A percentile compares a stretch with the other conserved stretches of the same genome.
Evolutionary conservation across 2,113 vertebrate species (phyloP).

Genomic region (Paradisaea rubra): DNA sequence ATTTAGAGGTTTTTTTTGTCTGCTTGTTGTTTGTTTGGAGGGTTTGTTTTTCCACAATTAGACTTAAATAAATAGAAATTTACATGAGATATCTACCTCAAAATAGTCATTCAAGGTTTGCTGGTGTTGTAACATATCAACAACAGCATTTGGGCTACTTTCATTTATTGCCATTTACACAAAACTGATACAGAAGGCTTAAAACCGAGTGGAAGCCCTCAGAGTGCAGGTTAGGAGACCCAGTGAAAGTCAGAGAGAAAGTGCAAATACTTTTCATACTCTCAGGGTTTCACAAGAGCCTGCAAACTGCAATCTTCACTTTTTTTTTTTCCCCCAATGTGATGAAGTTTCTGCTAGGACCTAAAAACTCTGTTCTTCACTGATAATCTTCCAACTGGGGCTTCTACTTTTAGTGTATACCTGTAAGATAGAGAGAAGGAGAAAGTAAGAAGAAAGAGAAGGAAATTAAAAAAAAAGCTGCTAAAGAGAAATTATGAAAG

Average conservation of each 20-base stretch:
- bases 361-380: slow-evolving; percentile 8
- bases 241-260: slow-evolving; percentile 10
- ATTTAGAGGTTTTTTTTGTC: fast-evolving
- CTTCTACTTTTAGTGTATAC: slow-evolving; percentile 32
- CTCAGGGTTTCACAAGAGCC: slow-evolving; percentile 22
- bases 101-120: slow-evolving; percentile 50
- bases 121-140: slow-evolving; percentile 22
- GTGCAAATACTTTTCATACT: neutral
- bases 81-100: neutral
- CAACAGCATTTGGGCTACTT: neutral
- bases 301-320: neutral
- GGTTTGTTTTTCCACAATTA: neutral
- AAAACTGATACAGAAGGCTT: neutral
- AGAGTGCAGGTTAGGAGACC: neutral
- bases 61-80: neutral
- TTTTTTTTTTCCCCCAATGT: neutral
- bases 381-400: slow-evolving; percentile 31
- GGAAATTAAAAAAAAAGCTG: neutral
- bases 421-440: slow-evolving; percentile 37
- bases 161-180: neutral
- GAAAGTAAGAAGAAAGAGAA: neutral
- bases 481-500: neutral
- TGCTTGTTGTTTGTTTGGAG: neutral
- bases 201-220: neutral
- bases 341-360: slow-evolving; percentile 33